These are phyloP conservation scores for Piscicola geometra DNA, from an alignment of 2,888 invertebrate genomes.

Conservation along the genomic window DNA sequence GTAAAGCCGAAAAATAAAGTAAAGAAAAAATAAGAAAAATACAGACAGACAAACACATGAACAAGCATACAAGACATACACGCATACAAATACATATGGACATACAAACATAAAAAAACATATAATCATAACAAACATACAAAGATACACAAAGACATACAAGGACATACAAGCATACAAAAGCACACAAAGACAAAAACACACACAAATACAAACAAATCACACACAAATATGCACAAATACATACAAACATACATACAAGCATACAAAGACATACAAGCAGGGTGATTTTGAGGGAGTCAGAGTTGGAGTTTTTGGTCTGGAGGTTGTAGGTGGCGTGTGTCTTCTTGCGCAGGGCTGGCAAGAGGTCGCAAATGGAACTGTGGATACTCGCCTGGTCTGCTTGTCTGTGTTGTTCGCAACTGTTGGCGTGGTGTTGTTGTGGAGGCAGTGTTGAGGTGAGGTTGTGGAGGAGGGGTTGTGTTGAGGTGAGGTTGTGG, in stretches of 20 bases:
- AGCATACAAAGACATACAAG: background rate
- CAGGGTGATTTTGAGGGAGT: conserved; percentile 4
- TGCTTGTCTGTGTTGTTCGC: conserved; percentile 21
- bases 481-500: background rate
- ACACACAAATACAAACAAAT: background rate
- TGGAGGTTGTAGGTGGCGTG: conserved; percentile 6
- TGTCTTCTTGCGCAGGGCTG: conserved; percentile 8
- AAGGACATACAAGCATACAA: background rate
- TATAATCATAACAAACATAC: background rate
- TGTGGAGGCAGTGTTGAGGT: no score
- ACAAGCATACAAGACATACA: background rate
- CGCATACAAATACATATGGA: background rate
- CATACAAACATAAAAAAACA: background rate
- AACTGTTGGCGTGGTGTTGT: background rate
- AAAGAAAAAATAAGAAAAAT: no score
- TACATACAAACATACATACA: background rate
- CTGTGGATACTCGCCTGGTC: conserved; percentile 26
- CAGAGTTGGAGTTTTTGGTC: conserved; percentile 9
- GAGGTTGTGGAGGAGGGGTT: background rate
- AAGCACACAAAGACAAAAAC: background rate
- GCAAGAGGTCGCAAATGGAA: conserved; percentile 18
- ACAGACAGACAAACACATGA: no score
- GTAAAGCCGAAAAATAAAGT: no score
- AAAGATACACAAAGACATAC: background rate
- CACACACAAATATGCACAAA: background rate